Conservation (phyloP, 2,113 vertebrate genomes). For the Bostrychus sinensis region DNA sequence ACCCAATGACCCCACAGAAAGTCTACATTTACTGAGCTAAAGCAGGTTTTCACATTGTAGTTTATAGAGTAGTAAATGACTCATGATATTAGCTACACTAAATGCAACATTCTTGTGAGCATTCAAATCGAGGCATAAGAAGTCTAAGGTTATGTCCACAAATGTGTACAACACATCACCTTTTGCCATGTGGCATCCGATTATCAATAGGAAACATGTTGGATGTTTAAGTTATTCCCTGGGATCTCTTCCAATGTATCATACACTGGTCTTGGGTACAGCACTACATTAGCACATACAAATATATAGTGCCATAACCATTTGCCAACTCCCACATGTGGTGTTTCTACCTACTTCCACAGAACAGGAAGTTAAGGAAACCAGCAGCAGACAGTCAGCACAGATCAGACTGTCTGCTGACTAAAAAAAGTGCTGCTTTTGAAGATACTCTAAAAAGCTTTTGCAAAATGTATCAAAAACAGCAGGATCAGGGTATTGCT, state of each 20-base stretch:
- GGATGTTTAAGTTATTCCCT: too few relatives aligned
- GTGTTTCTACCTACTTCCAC: constrained; percentile 28
- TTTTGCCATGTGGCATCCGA: too few relatives aligned
- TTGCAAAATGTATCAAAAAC: constrained; percentile 5
- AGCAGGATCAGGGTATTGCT: neutral
- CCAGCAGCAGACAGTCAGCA: constrained; percentile 37
- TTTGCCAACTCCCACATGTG: constrained; percentile 26
- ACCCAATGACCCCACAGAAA: constrained; percentile 1
- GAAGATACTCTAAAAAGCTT: constrained; percentile 4
- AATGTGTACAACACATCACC: too few relatives aligned
- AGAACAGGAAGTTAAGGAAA: constrained; percentile 46
- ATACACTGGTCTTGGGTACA: neutral
- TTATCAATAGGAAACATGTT: too few relatives aligned
- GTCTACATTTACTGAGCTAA: neutral
- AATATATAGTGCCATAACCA: constrained; percentile 20
- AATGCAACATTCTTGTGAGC: too few relatives aligned
- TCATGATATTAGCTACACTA: too few relatives aligned
- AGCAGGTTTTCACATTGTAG: too few relatives aligned
- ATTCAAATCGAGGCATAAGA: too few relatives aligned
- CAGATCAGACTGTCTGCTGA: constrained; percentile 21
- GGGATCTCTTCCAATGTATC: neutral
- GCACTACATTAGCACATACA: constrained; percentile 9
- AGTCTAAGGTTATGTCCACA: too few relatives aligned
- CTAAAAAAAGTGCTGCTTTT: constrained; percentile 22
- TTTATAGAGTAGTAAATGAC: too few relatives aligned